Percentiles rank a stretch among this genome's conserved stretches.
Conservation (phyloP, 2,888 invertebrate genomes). For the Bhutanitis thaidina region DNA sequence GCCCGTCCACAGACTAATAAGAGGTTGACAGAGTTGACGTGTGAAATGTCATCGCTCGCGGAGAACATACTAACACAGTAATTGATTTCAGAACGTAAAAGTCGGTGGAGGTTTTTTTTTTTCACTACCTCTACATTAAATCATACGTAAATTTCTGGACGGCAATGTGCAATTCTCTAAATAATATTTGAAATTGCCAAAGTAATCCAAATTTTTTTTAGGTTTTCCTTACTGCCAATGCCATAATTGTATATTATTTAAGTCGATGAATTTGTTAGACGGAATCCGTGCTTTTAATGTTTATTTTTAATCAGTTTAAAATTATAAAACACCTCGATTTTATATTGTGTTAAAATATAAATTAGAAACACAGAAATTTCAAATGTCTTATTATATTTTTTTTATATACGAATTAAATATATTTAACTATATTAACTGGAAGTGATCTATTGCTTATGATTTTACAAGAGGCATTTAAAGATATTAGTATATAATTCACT, state of each 20-base stretch:
- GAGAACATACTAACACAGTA: no score
- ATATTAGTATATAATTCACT: neutral
- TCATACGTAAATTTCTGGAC: conserved; percentile 5
- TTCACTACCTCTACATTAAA: neutral
- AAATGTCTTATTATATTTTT: conserved; percentile 5
- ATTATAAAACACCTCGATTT: no score
- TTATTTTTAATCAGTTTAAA: no score
- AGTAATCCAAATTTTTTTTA: neutral
- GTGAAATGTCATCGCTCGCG: no score
- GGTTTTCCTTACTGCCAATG: neutral
- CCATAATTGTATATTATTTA: no score
- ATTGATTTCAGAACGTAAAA: neutral
- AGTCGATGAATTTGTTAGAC: conserved; percentile 1
- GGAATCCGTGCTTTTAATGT: neutral
- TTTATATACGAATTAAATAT: conserved; percentile 24
- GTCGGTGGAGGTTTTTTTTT: neutral
- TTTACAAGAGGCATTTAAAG: conserved; percentile 37
- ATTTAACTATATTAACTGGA: conserved; percentile 20
- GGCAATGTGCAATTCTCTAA: neutral
- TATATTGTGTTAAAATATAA: no score
- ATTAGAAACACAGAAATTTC: no score
- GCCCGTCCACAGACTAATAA: no score
- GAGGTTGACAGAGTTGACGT: no score
- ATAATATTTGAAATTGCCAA: no score
- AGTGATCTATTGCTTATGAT: conserved; percentile 47